Percentiles rank a stretch among this genome's conserved stretches.
Conservation (phyloP, 1,140 invertebrate genomes). For the Pantala flavescens region DNA sequence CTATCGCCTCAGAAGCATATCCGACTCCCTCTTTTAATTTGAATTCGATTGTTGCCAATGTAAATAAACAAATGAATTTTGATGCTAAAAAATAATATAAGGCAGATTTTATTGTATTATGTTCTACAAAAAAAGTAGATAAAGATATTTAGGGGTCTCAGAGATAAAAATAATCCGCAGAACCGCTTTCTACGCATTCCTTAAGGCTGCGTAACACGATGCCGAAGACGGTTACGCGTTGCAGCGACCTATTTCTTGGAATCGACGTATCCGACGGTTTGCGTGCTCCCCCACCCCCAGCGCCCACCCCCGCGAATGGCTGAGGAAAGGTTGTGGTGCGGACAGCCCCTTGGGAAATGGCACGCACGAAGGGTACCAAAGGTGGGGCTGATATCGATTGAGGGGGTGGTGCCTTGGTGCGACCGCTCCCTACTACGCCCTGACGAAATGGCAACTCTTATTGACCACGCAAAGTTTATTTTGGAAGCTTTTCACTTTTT, state of each 20-base stretch:
- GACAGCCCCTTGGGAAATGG: background rate
- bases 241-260: background rate
- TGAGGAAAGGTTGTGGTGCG: background rate
- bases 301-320: background rate
- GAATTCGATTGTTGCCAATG: no score
- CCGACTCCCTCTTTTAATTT: no score
- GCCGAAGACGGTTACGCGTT: background rate
- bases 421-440: background rate
- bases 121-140: no score
- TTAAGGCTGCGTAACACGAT: no score
- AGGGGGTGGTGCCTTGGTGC: slow-evolving; percentile 1
- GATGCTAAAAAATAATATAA: no score
- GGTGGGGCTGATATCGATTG: background rate
- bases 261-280: background rate
- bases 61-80: no score
- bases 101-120: no score
- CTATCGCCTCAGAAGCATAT: no score
- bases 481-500: no score
- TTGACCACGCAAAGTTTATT: background rate
- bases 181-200: no score
- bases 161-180: no score
- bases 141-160: no score
- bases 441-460: background rate
- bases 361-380: background rate
- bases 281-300: background rate